These are phyloP conservation scores for Sussaba pulchella DNA, from an alignment of 2,888 invertebrate genomes.

Conservation along the genomic window DNA sequence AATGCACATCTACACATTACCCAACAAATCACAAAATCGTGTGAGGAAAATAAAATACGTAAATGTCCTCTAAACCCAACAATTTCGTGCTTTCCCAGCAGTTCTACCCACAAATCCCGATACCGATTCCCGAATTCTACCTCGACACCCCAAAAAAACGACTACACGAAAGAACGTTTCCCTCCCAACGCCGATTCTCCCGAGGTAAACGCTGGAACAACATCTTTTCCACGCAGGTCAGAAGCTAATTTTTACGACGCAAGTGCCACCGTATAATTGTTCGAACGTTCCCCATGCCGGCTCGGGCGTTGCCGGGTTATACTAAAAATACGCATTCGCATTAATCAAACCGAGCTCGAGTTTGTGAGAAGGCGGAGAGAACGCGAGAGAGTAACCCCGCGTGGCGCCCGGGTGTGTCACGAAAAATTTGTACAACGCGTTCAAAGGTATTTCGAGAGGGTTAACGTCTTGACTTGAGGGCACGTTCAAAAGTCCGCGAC, in stretches of 20 bases:
- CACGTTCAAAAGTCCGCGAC: constrained; percentile 26
- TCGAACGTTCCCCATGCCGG: constrained; percentile 19
- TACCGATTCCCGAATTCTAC: no score
- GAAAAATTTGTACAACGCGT: constrained; percentile 58
- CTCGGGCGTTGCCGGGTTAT: background rate
- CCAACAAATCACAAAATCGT: no score
- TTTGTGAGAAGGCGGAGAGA: constrained; percentile 1
- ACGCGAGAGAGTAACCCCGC: constrained; percentile 4
- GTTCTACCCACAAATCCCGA: no score
- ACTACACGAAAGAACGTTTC: no score
- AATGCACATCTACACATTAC: no score
- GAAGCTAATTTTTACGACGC: constrained; percentile 49
- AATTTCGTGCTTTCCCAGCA: no score
- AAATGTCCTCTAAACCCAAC: no score
- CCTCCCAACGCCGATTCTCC: no score
- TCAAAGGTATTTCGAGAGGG: constrained; percentile 32
- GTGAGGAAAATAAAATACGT: no score
- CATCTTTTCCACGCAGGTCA: constrained; percentile 26
- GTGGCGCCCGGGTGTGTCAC: constrained; percentile 46
- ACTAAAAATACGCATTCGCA: constrained; percentile 56
- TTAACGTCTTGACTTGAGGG: background rate
- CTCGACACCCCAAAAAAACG: no score
- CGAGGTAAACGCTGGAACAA: constrained; percentile 21
- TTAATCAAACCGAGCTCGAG: constrained; percentile 47
- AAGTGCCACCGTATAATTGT: constrained; percentile 54